phyloP scores from a whole-genome alignment of 2,113 vertebrate species.

The Megalops atlanticus region DNA sequence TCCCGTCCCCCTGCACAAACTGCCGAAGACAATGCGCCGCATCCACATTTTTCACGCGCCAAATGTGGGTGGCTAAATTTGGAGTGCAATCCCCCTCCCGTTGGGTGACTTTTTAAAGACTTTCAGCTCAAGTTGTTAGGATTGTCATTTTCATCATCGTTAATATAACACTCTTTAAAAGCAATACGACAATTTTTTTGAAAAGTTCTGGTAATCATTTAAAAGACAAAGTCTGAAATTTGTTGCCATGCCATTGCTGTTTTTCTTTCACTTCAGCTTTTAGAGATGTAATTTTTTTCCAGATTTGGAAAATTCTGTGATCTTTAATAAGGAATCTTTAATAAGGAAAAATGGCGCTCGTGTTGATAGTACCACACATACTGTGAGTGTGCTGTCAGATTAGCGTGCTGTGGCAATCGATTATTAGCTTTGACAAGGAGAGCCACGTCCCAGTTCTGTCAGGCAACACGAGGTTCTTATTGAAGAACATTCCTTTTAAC shows the following conservation, averaged over 20 bases:
- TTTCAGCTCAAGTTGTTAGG: conserved; percentile 42
- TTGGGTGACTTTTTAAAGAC: conserved; percentile 44
- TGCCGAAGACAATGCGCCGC: conserved; percentile 53
- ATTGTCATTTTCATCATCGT: background rate
- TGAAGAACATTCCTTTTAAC: conserved; percentile 69
- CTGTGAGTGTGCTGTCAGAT: conserved; percentile 64
- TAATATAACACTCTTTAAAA: background rate
- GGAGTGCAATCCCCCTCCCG: conserved; percentile 25
- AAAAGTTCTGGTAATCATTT: background rate
- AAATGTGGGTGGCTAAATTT: conserved; percentile 66
- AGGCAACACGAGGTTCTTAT: conserved; percentile 61
- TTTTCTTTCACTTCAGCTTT: conserved; percentile 7
- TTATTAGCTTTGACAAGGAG: conserved; percentile 71
- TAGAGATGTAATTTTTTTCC: conserved; percentile 40
- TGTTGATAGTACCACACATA: conserved; percentile 34
- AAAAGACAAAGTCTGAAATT: background rate
- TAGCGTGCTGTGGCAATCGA: conserved; percentile 64
- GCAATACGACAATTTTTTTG: too few relatives aligned
- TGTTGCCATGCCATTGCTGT: background rate
- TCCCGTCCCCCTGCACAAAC: conserved; percentile 58
- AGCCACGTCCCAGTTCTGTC: conserved; percentile 75
- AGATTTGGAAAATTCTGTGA: conserved; percentile 50
- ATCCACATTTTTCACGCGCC: conserved; percentile 50
- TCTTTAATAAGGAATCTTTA: conserved; percentile 56
- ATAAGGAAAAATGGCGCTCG: conserved; percentile 47